Evolutionary conservation across 2,888 invertebrate genomes (phyloP), one percentile per base, ranked within the genome.

Genomic region (Penaeus monodon): DNA sequence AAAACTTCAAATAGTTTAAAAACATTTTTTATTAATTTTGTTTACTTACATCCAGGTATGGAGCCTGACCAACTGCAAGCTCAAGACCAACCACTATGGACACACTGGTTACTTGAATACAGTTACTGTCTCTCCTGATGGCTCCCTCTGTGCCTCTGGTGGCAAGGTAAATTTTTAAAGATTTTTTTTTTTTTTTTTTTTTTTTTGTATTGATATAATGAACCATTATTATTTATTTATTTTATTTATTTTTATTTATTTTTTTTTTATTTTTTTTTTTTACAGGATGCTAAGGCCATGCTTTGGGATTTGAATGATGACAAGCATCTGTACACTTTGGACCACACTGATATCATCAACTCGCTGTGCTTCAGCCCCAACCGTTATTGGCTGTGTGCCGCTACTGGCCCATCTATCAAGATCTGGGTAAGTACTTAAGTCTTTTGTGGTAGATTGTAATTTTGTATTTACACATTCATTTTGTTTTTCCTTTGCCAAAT

Each of bases 271-370:
- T 87, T 88, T 57, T 49, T 70, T 63, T 10, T 2, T 70, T 70
- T 88, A 14, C 91, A 95, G 96, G 99, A 99, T 94, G 98, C 98
- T 94, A 98, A 98, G 94, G 99, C 99, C 20, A 98, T 99, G 97
- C 94, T 99, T 91, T 99, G 99, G 99, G 99, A 99, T 93, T 94
- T 99, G 92, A 99, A 99, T 93, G 99, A 99, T 92, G 99, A 98
- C 94, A 99, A 99, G 93, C 99, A 99, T 93, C 94, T 99, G 92
- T 99, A 99, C 94, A 99, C 99, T 24, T 94, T 99, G 92, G 98
- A 99, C 92, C 99, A 99, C 93, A 98, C 98, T 93, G 99, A 99
- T 92, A 97, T 97, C 93, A 99, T 99, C 93, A 99, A 98, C 91
- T 97, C 99, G 10, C 94, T 99, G 91, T 98, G 98, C 95, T 99